Evolutionary conservation across 2,797 vertebrate genomes (phyloP), one percentile per base, ranked within the genome.

Genomic region (Falco naumanni): DNA sequence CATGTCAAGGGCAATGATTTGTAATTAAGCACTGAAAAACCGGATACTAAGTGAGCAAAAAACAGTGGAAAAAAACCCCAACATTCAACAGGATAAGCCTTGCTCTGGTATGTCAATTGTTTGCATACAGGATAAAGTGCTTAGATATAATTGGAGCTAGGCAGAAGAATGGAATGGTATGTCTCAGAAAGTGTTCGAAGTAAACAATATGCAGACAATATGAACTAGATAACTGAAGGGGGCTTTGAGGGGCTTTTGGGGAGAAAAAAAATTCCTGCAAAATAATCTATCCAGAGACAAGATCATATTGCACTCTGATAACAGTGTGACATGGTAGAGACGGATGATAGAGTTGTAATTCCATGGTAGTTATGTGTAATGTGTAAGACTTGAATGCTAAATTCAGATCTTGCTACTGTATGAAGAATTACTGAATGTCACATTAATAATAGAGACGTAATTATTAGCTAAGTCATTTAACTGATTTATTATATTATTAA

Each of bases 231-330:
- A 76, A 83, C 2, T 75, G 48, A 66, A 34, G 25, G 8, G 29
- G 10, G 89, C 81, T 43, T 39, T 5, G 8, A 6, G 13, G 3
- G 61, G 10, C 22, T 54, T 34, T 4, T 0, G 9, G 10, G 11
- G 4, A 4, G 4, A 4, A 2, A 31, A 57, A 64, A 75, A 83
- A 14, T 6, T 11, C 25, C 10, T 18, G 5, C 1, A 1, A 19
- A 77, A 76, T 54, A 19, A 43, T 11, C 61, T 6, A 14, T 28
- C 33, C 33, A 59, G 28, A 69, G 24, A 57, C 0, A 0, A 0
- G n/a, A 34, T 33, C 39, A 13, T 22, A 34, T 29, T 22, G 45
- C 25, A 91, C 10, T 25, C 48, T 1, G 0, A 3, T 16, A 71
- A 48, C 5, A 53, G 39, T 5, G 19, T 60, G 45, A 37, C 0